A percentile compares a stretch with the other conserved stretches of the same genome.
Conservation (phyloP, 2,888 invertebrate species). For the Lampropteryx suffumata region DNA sequence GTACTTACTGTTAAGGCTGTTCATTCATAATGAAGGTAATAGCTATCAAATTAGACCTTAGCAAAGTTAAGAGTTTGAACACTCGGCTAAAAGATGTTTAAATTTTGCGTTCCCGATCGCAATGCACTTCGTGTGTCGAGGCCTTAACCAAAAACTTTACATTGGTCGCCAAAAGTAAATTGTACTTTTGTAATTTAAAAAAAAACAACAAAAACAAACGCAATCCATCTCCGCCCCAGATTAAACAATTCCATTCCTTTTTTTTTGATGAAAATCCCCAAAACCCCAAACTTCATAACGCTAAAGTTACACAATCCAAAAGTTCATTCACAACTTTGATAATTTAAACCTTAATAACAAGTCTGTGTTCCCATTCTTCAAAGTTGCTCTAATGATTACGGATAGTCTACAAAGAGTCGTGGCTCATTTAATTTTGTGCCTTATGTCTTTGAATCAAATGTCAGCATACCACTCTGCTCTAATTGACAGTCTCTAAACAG, state of each 20-base stretch:
- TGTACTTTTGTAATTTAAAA: conserved; percentile 12
- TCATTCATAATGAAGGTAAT: too few relatives aligned
- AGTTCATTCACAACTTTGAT: conserved; percentile 45
- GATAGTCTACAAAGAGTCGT: too few relatives aligned
- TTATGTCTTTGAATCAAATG: too few relatives aligned
- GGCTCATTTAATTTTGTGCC: too few relatives aligned
- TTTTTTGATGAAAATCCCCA: conserved; percentile 11
- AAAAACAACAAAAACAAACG: too few relatives aligned
- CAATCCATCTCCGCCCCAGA: background rate
- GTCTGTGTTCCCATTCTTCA: conserved; percentile 29
- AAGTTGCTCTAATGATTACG: conserved; percentile 29
- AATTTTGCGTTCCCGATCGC: too few relatives aligned
- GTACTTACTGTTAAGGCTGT: too few relatives aligned
- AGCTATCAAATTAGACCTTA: too few relatives aligned
- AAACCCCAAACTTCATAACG: conserved; percentile 18
- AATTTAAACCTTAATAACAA: conserved; percentile 39
- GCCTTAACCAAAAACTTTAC: background rate
- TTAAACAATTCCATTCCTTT: conserved; percentile 13
- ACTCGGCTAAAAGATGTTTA: too few relatives aligned
- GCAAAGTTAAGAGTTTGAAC: too few relatives aligned
- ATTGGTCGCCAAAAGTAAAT: background rate
- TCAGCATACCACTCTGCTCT: background rate
- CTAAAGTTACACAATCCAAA: conserved; percentile 37
- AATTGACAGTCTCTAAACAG: too few relatives aligned
- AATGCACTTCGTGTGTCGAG: too few relatives aligned